Base-by-base conservation (phyloP, 2,113 vertebrate species). In the Sinocyclocheilus anophthalmus region DNA sequence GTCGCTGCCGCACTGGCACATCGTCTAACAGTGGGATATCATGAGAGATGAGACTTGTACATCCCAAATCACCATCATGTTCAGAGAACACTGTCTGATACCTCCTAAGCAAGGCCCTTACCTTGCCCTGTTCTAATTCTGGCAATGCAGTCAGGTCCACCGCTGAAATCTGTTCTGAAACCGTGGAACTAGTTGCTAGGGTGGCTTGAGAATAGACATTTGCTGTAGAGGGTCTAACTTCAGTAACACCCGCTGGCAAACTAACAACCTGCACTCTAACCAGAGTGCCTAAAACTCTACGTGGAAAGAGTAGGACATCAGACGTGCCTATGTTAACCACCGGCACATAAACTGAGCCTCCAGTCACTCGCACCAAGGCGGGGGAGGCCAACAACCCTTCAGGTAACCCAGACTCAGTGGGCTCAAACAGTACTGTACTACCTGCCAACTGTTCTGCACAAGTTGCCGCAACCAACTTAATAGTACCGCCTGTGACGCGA, bases 31-130 rank as follows among this genome's bases (percentile, higher is more conserved):
- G 1, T 20, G 84, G 73, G 22, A 77, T 85, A 10, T 85, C 76
- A 55, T 85, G 76, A 4, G n/a, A 50, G 7, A 80, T 33, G 5
- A 79, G 61, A 61, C 48, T 53, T 3, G 76, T 85, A 70, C 84
- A 80, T 18, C 84, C 76, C 26, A 85, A 24, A 39, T 85, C 84
- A 14, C 63, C 30, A 22, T 69, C 61, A 45, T 70, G 9, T 16
- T 16, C 26, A 12, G 76, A 50, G 9, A 85, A 85, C 13, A 85
- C 75, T 2, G 14, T 9, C 26, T 6, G 22, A 7, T 82, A 76
- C 13, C 65, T 75, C 6, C 2, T 26, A 24, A 76, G 24, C 9
- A 83, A 45, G 22, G 53, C 33, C 18, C n/a, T 30, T 16, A 57
- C 45, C 10, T 37, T 26, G 14, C 5, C 33, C 14, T 53, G 65